Conservation (phyloP, 2,888 invertebrate genomes). For the Dorcus hopei region DNA sequence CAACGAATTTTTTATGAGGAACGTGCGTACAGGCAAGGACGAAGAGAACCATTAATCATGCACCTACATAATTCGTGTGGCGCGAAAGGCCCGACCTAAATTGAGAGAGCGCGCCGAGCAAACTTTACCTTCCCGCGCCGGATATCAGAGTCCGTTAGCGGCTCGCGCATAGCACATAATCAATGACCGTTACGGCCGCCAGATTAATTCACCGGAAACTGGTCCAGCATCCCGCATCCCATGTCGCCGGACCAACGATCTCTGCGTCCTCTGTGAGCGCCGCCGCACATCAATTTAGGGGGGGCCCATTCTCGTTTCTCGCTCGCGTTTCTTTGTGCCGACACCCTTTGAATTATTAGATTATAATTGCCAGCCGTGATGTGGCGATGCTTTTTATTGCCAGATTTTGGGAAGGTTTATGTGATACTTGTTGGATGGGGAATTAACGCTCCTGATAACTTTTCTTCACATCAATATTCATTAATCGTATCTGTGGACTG, state of each 20-base stretch:
- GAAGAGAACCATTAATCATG: conserved; percentile 10
- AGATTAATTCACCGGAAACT: conserved; percentile 43
- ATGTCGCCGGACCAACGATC: conserved; percentile 14
- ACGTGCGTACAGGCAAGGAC: conserved; percentile 11
- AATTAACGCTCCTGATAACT: no score
- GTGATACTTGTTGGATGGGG: neutral
- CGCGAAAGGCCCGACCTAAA: neutral
- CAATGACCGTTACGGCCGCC: conserved; percentile 42
- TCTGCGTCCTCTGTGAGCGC: conserved; percentile 17
- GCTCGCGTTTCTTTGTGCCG: neutral
- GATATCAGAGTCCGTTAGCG: conserved; percentile 30
- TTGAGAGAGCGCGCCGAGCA: neutral
- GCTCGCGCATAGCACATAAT: conserved; percentile 35
- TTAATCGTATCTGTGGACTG: no score
- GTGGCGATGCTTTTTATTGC: neutral
- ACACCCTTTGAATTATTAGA: neutral
- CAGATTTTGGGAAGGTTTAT: neutral
- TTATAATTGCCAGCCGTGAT: neutral
- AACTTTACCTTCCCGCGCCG: conserved; percentile 20
- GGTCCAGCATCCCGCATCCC: conserved; percentile 35
- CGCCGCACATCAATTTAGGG: conserved; percentile 12
- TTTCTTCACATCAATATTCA: no score
- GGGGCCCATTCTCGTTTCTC: neutral
- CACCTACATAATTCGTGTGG: conserved; percentile 4
- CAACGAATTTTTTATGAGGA: conserved; percentile 9